Evolutionary conservation across 1,140 invertebrate species (phyloP).

Genomic region (Ctenoplectra terminalis): DNA sequence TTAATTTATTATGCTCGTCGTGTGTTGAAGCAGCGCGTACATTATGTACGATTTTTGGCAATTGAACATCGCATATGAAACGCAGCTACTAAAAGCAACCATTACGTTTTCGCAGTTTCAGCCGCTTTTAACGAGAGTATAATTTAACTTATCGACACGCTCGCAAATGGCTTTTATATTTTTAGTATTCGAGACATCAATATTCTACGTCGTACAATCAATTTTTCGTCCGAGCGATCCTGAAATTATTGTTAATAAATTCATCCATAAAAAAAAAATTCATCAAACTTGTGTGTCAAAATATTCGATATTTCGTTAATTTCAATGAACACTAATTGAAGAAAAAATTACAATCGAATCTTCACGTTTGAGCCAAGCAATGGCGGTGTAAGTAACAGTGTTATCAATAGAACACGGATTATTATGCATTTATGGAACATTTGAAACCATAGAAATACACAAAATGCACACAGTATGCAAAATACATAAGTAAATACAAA

Average conservation of each 20-base stretch:
- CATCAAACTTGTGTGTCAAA: too few relatives aligned
- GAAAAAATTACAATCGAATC: too few relatives aligned
- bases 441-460: too few relatives aligned
- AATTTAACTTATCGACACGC: slow-evolving; percentile 31
- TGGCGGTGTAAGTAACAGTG: too few relatives aligned
- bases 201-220: slow-evolving; percentile 11
- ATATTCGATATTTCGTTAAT: too few relatives aligned
- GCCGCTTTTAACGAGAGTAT: slow-evolving; percentile 38
- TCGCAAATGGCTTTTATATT: slow-evolving; percentile 17
- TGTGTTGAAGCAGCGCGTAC: slow-evolving; percentile 22
- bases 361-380: too few relatives aligned
- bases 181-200: neutral
- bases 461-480: too few relatives aligned
- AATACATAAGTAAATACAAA: too few relatives aligned
- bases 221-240: neutral
- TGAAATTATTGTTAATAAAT: neutral
- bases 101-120: slow-evolving; percentile 37
- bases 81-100: slow-evolving; percentile 37
- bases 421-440: too few relatives aligned
- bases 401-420: too few relatives aligned
- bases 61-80: slow-evolving; percentile 29
- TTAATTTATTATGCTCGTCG: slow-evolving; percentile 47
- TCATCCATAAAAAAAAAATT: too few relatives aligned
- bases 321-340: too few relatives aligned
- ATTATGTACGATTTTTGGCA: slow-evolving; percentile 53